These are phyloP conservation scores for Spongilla lacustris DNA, from an alignment of 37 sponge, comb jelly and placozoan species.

Conservation along the genomic window DNA sequence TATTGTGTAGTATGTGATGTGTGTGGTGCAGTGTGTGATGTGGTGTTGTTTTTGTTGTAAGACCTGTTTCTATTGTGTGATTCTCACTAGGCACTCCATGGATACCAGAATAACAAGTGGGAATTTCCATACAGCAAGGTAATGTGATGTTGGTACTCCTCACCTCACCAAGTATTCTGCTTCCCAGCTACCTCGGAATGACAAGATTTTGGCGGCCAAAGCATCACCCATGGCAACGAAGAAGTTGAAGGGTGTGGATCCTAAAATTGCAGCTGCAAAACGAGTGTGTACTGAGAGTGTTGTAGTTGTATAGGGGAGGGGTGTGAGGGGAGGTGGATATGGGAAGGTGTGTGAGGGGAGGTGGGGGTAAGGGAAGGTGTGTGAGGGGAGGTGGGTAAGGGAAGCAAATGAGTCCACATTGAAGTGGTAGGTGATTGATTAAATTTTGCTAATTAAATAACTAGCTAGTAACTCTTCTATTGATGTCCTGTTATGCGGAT, in stretches of 20 bases:
- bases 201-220: conserved; percentile 45
- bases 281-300: not conserved
- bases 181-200: conserved; percentile 56
- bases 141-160: not conserved
- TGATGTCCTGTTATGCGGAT: too few species aligned
- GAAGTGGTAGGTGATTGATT: too few species aligned
- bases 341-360: not conserved
- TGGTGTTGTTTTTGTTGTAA: not conserved
- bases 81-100: conserved; percentile 41
- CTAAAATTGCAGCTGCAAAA: not conserved
- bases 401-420: not conserved
- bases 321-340: conserved; percentile 7
- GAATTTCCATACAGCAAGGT: conserved; percentile 58
- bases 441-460: too few species aligned
- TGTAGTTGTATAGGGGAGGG: not conserved
- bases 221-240: conserved; percentile 66
- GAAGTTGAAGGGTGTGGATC: conserved; percentile 25
- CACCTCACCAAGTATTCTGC: not conserved
- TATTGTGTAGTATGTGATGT: not conserved
- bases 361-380: not conserved
- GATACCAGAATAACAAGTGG: conserved; percentile 60
- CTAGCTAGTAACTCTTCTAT: too few species aligned
- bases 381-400: not conserved
- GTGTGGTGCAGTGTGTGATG: not conserved
- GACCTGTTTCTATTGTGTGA: not conserved